These are phyloP conservation scores for Cistogaster globosa DNA, from an alignment of 2,888 invertebrate genomes.

Conservation along the genomic window DNA sequence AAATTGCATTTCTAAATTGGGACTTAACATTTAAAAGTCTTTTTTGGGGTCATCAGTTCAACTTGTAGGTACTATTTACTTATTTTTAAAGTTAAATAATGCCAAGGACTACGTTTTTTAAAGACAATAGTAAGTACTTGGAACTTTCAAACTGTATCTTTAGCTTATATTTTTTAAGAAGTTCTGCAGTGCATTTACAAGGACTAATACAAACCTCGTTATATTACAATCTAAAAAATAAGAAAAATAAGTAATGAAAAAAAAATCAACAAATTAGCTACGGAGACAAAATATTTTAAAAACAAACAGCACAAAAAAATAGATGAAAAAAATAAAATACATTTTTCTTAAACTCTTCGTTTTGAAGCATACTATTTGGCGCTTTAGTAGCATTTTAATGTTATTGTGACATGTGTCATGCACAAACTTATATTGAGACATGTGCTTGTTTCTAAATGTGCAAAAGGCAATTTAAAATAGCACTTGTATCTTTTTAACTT, in stretches of 20 bases:
- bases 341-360: slow-evolving; percentile 8
- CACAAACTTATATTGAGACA: slow-evolving; percentile 74
- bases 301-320: slow-evolving; percentile 31
- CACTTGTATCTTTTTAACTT: slow-evolving; percentile 59
- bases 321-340: background rate
- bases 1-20: too few species aligned
- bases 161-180: too few species aligned
- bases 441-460: slow-evolving; percentile 20
- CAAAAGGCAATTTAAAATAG: slow-evolving; percentile 40
- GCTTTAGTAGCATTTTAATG: slow-evolving; percentile 76
- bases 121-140: too few species aligned
- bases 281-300: slow-evolving; percentile 57
- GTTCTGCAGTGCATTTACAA: too few species aligned
- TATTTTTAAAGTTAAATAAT: too few species aligned
- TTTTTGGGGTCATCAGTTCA: too few species aligned
- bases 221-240: background rate
- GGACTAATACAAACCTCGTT: background rate
- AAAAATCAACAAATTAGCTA: slow-evolving; percentile 57
- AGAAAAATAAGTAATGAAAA: background rate
- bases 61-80: too few species aligned
- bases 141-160: too few species aligned
- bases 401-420: slow-evolving; percentile 81
- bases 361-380: slow-evolving; percentile 75
- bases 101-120: too few species aligned
- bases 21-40: too few species aligned